Evolutionary conservation across 2,888 invertebrate species (phyloP).

Genomic region (Sthenelais limicola): DNA sequence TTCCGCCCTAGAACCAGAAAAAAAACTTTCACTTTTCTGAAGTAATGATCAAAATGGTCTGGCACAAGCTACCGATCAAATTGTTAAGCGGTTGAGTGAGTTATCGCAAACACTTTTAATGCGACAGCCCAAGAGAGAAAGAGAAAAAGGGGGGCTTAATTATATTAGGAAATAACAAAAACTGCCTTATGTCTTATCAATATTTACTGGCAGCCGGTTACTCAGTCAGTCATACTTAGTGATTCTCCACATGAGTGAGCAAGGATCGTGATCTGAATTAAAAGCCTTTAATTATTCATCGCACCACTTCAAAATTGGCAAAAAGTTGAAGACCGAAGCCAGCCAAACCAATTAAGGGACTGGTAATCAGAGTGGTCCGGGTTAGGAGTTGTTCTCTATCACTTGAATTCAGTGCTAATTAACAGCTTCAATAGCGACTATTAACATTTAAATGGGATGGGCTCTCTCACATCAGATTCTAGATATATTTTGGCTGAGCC

Average conservation of each 20-base stretch:
- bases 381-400: constrained; percentile 18
- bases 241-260: constrained; percentile 11
- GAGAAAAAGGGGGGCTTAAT: no score
- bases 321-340: constrained; percentile 1
- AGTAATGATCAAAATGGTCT: no score
- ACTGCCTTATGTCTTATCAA: constrained; percentile 7
- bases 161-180: no score
- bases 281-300: constrained; percentile 36
- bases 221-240: constrained; percentile 23
- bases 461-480: no score
- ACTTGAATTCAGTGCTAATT: constrained; percentile 35
- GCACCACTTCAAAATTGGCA: constrained; percentile 25
- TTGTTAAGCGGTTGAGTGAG: no score
- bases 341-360: constrained; percentile 33
- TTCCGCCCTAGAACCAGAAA: no score
- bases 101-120: no score
- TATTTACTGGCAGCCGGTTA: background rate
- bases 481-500: no score
- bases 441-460: constrained; percentile 33
- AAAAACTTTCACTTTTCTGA: no score
- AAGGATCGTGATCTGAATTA: constrained; percentile 31
- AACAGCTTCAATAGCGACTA: constrained; percentile 23
- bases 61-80: no score
- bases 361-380: constrained; percentile 29
- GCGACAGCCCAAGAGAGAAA: no score